These are phyloP conservation scores for Clunio marinus DNA, from an alignment of 2,888 invertebrate species.

Conservation along the genomic window DNA sequence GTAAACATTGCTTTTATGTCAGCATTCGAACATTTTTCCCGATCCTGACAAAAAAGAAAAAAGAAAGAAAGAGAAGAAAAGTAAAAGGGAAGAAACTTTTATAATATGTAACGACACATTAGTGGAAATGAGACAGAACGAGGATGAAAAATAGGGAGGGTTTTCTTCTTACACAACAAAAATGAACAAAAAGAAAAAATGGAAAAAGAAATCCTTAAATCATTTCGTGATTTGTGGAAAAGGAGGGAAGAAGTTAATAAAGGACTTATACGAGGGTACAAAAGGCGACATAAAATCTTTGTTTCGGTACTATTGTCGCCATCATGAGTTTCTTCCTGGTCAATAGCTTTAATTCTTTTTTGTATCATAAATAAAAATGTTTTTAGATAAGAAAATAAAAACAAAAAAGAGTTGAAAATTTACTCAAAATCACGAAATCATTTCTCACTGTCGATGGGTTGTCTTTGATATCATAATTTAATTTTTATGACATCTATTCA, in stretches of 20 bases:
- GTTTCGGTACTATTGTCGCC: background rate
- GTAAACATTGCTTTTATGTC: too few species aligned
- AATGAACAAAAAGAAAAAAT: too few species aligned
- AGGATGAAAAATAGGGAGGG: slow-evolving; percentile 24
- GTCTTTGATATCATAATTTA: background rate
- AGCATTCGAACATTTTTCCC: too few species aligned
- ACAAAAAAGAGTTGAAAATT: background rate
- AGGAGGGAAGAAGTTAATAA: background rate
- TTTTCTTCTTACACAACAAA: slow-evolving; percentile 8
- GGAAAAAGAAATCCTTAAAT: slow-evolving; percentile 15
- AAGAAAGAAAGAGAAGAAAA: background rate
- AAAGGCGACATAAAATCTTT: background rate
- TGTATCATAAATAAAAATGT: too few species aligned
- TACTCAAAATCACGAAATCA: background rate
- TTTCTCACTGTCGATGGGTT: background rate
- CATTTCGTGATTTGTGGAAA: slow-evolving; percentile 16
- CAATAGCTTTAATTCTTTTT: too few species aligned
- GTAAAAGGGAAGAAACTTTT: slow-evolving; percentile 23
- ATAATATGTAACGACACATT: too few species aligned
- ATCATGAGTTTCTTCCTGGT: background rate
- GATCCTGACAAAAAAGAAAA: background rate
- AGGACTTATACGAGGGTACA: background rate
- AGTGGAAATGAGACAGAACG: background rate
- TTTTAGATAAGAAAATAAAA: too few species aligned
- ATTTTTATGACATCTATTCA: background rate